Evolutionary conservation across 64 coral and sea anemone genomes (phyloP), one percentile per base, ranked within the genome.

Genomic region (Montipora cactus): DNA sequence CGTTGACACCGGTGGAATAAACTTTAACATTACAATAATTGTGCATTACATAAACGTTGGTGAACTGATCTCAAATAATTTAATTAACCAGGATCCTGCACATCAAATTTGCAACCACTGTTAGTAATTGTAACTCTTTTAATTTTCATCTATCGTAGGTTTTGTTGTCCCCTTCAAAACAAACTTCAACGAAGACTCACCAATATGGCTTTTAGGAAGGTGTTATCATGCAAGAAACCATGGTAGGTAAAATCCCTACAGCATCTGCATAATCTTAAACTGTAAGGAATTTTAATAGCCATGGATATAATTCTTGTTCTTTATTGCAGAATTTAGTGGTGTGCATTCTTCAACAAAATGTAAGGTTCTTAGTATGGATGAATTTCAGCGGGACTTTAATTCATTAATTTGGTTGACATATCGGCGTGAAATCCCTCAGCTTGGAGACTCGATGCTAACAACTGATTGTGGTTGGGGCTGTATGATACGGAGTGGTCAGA

Each of bases 391-490:
- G 69, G 92, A 99, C 66, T 99, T 96, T 58, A 53, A 79, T 46
- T 99, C 98, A 3, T 83, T 99, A 20, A 99, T 99, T 21, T 99
- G 98, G 98, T 87, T 99, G 47, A 99, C 98, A 48, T 99, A 99
- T 58, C 80, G 98, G 47, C 83, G 92, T 72, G 94, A 96, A 66
- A 96, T 99, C 9, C 92, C 95, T 1, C 98, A 99, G 87, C 48
- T 99, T 59, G 93, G 93, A 67, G 98, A 90, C 20, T 99, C 95
- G 8, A 89, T 71, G 4, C 88, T 96, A 77, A 99, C 97, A 7
- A 94, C 98, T 70, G 98, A 99, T 69, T 96, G 95, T 94, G 98
- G 98, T 12, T 99, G 98, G 98, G 98, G 98, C 2, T 99, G 98
- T 46, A 99, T 99, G 98, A 22, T 99, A 15, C 81, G 98, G 21